Conservation (phyloP, 2,113 vertebrate species). For the Reinhardtius hippoglossoides region DNA sequence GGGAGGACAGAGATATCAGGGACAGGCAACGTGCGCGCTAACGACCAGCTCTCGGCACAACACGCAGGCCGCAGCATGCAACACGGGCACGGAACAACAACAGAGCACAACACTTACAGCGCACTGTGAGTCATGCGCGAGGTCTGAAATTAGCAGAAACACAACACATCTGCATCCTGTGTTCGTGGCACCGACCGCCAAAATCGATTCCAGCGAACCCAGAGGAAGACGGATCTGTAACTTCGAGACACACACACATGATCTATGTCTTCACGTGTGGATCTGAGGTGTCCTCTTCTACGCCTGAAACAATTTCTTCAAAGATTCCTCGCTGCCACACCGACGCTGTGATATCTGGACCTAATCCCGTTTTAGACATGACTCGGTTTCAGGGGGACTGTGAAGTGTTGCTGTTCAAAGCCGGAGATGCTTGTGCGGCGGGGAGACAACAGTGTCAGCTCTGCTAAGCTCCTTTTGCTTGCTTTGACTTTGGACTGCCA, state of each 20-base stretch:
- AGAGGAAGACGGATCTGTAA: not conserved
- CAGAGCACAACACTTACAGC: not conserved
- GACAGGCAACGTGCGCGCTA: slow-evolving; percentile 50
- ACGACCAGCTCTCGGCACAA: slow-evolving; percentile 35
- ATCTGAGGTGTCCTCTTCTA: slow-evolving; percentile 18
- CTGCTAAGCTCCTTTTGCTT: slow-evolving; percentile 57
- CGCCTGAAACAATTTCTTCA: slow-evolving; percentile 34
- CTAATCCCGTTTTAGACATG: slow-evolving; percentile 62
- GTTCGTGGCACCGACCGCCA: not conserved
- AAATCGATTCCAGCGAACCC: slow-evolving; percentile 14
- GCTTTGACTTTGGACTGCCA: slow-evolving; percentile 53
- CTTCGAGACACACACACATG: no score
- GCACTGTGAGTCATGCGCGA: not conserved
- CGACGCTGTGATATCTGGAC: slow-evolving; percentile 44
- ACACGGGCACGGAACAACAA: not conserved
- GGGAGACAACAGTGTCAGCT: slow-evolving; percentile 56
- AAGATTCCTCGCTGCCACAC: slow-evolving; percentile 43
- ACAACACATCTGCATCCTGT: slow-evolving; percentile 8
- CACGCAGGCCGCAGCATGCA: not conserved
- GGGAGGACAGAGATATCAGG: slow-evolving; percentile 54
- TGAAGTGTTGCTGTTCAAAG: slow-evolving; percentile 59
- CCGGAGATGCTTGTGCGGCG: slow-evolving; percentile 22
- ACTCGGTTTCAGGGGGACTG: slow-evolving; percentile 57
- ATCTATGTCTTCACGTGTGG: not conserved
- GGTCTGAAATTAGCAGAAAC: not conserved